These are phyloP conservation scores for Petrocephalus zakoni DNA, from an alignment of 2,113 vertebrate species.

Conservation along the genomic window DNA sequence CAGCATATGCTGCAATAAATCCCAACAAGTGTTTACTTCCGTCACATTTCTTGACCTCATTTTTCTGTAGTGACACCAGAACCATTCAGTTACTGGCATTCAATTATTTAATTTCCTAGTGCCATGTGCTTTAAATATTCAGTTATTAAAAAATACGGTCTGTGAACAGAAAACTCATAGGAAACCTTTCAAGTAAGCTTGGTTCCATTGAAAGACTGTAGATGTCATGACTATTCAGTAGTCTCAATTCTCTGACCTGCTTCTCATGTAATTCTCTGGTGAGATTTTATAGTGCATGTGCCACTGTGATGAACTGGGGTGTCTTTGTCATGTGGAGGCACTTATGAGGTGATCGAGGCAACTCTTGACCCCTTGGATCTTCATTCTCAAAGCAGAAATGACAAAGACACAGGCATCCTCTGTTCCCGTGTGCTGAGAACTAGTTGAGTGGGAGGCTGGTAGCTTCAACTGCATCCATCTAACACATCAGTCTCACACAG, in stretches of 20 bases:
- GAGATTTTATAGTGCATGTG: not conserved
- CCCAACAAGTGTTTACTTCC: not conserved
- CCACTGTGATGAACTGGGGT: not conserved
- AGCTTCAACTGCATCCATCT: not conserved
- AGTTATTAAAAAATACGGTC: not conserved
- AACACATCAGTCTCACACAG: not conserved
- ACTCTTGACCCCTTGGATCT: not conserved
- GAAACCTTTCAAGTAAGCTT: not conserved
- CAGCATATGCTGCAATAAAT: not conserved
- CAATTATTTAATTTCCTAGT: not conserved
- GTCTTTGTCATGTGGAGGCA: not conserved
- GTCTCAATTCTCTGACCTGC: not conserved
- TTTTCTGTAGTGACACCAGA: not conserved
- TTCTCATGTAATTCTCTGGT: not conserved
- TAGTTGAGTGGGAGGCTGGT: not conserved
- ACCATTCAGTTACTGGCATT: not conserved
- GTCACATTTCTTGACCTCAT: not conserved
- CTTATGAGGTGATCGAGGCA: not conserved
- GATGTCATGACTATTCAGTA: not conserved
- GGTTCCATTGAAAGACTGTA: not conserved
- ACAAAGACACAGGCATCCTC: not conserved
- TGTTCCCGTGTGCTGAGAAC: not conserved
- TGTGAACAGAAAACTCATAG: not conserved
- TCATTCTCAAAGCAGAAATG: not conserved
- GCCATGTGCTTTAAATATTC: not conserved